Conservation (phyloP, 2,888 invertebrate genomes). For the Amblyjoppa proteus region DNA sequence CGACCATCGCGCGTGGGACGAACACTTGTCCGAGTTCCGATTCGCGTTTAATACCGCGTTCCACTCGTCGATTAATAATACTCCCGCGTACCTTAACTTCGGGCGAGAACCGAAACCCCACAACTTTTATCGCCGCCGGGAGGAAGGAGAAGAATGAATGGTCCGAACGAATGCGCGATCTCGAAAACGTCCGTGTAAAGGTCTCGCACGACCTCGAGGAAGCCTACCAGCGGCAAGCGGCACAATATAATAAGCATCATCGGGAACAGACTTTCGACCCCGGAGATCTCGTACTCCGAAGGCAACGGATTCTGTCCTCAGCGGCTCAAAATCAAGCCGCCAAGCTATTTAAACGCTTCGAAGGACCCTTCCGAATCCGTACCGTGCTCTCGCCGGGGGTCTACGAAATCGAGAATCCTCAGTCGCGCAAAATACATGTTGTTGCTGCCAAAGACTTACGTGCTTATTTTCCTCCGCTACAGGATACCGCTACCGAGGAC, state of each 20-base stretch:
- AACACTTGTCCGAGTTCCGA: constrained; percentile 65
- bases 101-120: constrained; percentile 52
- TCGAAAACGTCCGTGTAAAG: not conserved
- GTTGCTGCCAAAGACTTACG: not conserved
- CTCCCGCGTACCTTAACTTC: constrained; percentile 68
- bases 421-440: not conserved
- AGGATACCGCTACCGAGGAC: not conserved
- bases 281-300: constrained; percentile 4
- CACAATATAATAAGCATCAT: not conserved
- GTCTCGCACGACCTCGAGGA: constrained; percentile 7
- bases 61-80: constrained; percentile 59
- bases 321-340: constrained; percentile 24
- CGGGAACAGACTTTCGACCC: not conserved
- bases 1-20: constrained; percentile 73
- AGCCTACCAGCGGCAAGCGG: not conserved
- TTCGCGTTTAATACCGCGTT: constrained; percentile 70
- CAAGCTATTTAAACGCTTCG: constrained; percentile 13
- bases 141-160: constrained; percentile 1
- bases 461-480: not conserved
- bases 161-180: not conserved
- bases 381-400: not conserved
- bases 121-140: constrained; percentile 36
- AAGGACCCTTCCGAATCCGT: constrained; percentile 30
- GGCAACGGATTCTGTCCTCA: constrained; percentile 28
- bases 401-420: constrained; percentile 22